These are phyloP conservation scores for Hirundo rustica DNA, from an alignment of 2,797 vertebrate genomes.

Conservation along the genomic window DNA sequence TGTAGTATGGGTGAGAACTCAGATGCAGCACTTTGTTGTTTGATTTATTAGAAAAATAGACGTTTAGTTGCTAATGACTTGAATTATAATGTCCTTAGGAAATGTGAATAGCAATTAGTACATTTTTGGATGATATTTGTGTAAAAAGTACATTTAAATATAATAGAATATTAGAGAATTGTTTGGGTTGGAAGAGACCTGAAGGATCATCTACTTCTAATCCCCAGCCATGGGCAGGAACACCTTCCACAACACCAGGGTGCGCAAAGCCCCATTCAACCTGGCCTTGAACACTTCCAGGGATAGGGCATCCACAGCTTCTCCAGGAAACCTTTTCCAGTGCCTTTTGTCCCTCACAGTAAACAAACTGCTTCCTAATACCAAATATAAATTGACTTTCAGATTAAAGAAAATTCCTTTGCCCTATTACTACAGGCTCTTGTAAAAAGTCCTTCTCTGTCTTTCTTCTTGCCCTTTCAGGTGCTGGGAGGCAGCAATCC, in stretches of 20 bases:
- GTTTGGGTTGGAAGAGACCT: not conserved
- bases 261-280: not conserved
- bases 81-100: not conserved
- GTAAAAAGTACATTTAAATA: not conserved
- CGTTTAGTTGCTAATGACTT: not conserved
- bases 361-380: not conserved
- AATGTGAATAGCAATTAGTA: not conserved
- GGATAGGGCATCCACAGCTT: not conserved
- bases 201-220: not conserved
- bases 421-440: not conserved
- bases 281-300: not conserved
- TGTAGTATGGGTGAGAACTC: not conserved
- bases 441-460: not conserved
- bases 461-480: not conserved
- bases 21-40: not conserved
- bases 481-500: not conserved
- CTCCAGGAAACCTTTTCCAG: not conserved
- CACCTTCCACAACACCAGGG: not conserved
- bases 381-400: rapidly evolving
- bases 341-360: too few species aligned
- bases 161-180: not conserved
- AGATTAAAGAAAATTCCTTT: not conserved
- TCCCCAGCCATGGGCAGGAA: not conserved
- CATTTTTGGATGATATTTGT: not conserved
- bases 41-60: not conserved